These are phyloP conservation scores for Cheilosia pagana DNA, from an alignment of 2,888 invertebrate species.

Conservation along the genomic window DNA sequence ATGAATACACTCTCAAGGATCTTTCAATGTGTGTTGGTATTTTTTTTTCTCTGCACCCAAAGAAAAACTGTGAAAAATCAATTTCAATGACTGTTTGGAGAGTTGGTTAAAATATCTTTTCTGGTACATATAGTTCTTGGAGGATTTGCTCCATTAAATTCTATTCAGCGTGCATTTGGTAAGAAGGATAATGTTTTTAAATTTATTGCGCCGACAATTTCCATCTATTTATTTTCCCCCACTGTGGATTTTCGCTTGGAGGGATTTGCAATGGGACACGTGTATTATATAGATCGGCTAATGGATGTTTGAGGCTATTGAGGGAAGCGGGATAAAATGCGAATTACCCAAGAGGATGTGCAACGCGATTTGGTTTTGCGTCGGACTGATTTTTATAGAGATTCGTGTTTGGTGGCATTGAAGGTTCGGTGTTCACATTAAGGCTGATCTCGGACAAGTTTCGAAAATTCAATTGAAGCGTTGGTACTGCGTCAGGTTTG, in stretches of 20 bases:
- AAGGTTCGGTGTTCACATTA: no score
- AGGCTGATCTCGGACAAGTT: no score
- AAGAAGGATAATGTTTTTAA: slow-evolving; percentile 38
- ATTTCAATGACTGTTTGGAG: slow-evolving; percentile 46
- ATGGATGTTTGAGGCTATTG: slow-evolving; percentile 1
- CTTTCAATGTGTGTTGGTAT: slow-evolving; percentile 15
- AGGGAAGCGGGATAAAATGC: no score
- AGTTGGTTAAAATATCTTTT: slow-evolving; percentile 20
- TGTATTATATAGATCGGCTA: not conserved
- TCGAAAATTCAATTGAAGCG: no score
- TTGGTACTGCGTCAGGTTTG: no score
- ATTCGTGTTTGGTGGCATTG: not conserved
- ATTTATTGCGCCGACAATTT: slow-evolving; percentile 26
- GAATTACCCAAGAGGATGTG: no score
- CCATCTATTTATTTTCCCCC: not conserved
- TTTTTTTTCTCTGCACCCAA: slow-evolving; percentile 5
- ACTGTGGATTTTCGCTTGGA: not conserved
- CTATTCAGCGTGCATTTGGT: slow-evolving; percentile 57
- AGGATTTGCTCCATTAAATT: slow-evolving; percentile 67
- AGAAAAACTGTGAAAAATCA: slow-evolving; percentile 58
- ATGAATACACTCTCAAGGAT: slow-evolving; percentile 64
- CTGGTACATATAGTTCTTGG: slow-evolving; percentile 41
- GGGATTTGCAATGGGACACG: not conserved
- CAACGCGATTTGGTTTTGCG: not conserved
- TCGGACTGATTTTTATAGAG: not conserved